These are phyloP conservation scores for Talpa occidentalis DNA, from an alignment of 2,113 vertebrate genomes.

Conservation along the genomic window DNA sequence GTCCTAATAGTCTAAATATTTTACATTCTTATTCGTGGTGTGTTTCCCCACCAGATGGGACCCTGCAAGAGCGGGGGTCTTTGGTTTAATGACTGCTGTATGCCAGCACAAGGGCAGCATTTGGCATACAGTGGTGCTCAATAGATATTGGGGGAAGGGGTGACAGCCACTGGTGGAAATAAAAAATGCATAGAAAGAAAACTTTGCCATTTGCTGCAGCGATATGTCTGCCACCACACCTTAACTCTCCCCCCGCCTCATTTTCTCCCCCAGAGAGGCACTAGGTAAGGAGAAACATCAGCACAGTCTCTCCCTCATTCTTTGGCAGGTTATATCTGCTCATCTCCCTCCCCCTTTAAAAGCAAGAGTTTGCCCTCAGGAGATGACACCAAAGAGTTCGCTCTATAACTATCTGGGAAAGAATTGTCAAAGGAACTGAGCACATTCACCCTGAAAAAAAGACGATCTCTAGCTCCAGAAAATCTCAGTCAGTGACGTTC, in stretches of 20 bases:
- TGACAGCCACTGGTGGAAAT: not conserved
- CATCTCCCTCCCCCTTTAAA: not conserved
- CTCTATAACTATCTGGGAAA: not conserved
- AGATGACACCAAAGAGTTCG: not conserved
- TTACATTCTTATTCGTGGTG: not conserved
- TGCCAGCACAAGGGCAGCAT: not conserved
- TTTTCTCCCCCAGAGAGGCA: not conserved
- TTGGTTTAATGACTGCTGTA: not conserved
- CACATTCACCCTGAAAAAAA: not conserved
- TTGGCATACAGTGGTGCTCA: not conserved
- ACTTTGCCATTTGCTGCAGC: no score
- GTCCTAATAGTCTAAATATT: not conserved
- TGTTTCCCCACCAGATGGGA: no score
- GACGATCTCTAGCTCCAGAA: not conserved
- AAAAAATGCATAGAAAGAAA: not conserved
- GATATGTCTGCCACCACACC: no score
- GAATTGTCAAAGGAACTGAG: no score
- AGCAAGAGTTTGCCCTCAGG: not conserved
- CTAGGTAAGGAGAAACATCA: not conserved
- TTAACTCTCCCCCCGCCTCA: not conserved
- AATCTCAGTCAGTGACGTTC: not conserved
- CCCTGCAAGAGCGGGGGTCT: not conserved
- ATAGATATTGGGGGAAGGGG: not conserved
- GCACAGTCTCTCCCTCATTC: not conserved
- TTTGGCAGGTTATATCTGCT: accelerated